These are phyloP conservation scores for Panthera tigris DNA, from an alignment of 2,113 vertebrate genomes.

Conservation along the genomic window DNA sequence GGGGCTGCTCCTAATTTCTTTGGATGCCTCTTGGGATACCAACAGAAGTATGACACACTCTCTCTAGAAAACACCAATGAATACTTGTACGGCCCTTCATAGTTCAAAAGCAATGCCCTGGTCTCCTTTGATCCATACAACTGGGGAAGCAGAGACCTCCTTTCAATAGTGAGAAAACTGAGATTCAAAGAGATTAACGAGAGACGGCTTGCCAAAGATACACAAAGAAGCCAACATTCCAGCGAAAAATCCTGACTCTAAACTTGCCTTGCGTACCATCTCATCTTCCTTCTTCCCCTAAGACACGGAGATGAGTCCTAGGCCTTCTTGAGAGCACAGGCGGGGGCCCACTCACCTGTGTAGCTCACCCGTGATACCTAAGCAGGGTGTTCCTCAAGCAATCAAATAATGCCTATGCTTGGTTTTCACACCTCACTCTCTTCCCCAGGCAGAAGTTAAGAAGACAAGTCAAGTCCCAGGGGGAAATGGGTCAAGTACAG, in stretches of 20 bases:
- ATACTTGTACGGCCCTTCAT: not conserved
- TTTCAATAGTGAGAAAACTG: not conserved
- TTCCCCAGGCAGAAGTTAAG: not conserved
- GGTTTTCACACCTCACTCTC: not conserved
- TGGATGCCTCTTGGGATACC: not conserved
- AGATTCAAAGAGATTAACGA: not conserved
- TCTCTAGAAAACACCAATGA: not conserved
- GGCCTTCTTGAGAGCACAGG: not conserved
- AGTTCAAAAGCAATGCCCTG: not conserved
- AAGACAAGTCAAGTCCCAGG: not conserved
- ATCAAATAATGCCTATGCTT: not conserved
- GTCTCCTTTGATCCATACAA: not conserved
- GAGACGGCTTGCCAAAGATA: not conserved
- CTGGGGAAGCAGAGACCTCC: not conserved
- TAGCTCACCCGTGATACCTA: not conserved
- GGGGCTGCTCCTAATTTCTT: not conserved
- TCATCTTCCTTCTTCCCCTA: not conserved
- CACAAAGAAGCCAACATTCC: not conserved
- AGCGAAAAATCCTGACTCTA: not conserved
- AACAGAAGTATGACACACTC: not conserved
- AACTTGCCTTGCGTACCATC: not conserved
- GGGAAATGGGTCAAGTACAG: not conserved
- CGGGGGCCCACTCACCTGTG: not conserved
- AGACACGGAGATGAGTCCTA: not conserved
- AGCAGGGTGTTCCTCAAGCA: not conserved